Conservation (phyloP, 2,113 vertebrate genomes). For the Peromyscus leucopus region DNA sequence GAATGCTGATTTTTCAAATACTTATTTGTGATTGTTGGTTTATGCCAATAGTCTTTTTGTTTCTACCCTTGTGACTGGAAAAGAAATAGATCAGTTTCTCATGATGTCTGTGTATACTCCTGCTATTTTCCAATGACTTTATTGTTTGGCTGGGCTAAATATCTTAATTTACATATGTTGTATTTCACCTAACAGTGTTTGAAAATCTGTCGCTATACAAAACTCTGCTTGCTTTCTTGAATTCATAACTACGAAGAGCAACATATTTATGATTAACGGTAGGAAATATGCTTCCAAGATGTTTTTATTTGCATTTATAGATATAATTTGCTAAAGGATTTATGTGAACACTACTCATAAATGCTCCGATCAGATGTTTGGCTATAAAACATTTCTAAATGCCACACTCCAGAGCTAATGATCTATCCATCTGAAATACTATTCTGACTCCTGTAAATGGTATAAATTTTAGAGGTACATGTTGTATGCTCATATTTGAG, state of each 20-base stretch:
- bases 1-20: slow-evolving; percentile 13
- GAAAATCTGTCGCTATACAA: slow-evolving; percentile 69
- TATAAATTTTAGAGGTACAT: slow-evolving; percentile 57
- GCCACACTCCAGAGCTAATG: slow-evolving; percentile 76
- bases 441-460: slow-evolving; percentile 44
- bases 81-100: slow-evolving; percentile 67
- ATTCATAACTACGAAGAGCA: slow-evolving; percentile 76
- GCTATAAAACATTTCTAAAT: slow-evolving; percentile 82
- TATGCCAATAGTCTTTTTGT: slow-evolving; percentile 56
- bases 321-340: slow-evolving; percentile 83
- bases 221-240: slow-evolving; percentile 77
- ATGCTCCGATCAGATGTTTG: slow-evolving; percentile 80
- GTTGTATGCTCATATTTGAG: slow-evolving; percentile 47
- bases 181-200: slow-evolving; percentile 77
- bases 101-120: slow-evolving; percentile 65
- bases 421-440: slow-evolving; percentile 72
- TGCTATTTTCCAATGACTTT: slow-evolving; percentile 67
- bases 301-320: slow-evolving; percentile 84
- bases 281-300: slow-evolving; percentile 81
- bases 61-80: slow-evolving; percentile 53
- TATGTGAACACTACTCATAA: slow-evolving; percentile 79
- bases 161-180: slow-evolving; percentile 79
- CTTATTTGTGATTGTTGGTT: slow-evolving; percentile 40
- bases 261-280: slow-evolving; percentile 82
- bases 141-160: slow-evolving; percentile 78